Conservation (phyloP, 1,140 invertebrate genomes). For the Limonius californicus region DNA sequence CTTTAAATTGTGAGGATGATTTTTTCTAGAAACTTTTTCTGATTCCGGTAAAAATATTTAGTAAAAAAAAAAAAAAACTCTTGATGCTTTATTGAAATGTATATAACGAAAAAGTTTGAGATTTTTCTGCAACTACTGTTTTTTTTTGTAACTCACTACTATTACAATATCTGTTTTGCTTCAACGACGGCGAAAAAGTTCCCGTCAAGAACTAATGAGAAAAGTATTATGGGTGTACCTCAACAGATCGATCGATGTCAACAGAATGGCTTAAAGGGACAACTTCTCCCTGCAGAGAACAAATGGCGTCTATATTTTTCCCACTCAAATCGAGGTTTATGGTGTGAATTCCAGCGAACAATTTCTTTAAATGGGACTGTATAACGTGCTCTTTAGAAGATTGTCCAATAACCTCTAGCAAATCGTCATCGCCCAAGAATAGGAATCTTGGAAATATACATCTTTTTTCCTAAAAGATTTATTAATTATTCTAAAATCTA, state of each 20-base stretch:
- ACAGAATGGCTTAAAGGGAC: constrained; percentile 74
- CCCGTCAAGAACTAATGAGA: too few relatives aligned
- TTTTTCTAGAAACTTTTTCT: too few relatives aligned
- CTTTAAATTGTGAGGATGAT: too few relatives aligned
- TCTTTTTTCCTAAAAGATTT: constrained; percentile 83
- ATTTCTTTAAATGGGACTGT: constrained; percentile 89
- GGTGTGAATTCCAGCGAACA: constrained; percentile 86
- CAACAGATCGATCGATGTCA: constrained; percentile 74
- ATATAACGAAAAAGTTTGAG: not conserved
- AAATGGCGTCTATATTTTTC: constrained; percentile 68
- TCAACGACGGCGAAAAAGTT: too few relatives aligned
- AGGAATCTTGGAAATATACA: constrained; percentile 92
- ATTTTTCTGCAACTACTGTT: too few relatives aligned
- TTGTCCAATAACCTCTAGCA: constrained; percentile 89
- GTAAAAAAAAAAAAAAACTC: too few relatives aligned
- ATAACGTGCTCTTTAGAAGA: constrained; percentile 83
- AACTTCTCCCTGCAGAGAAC: constrained; percentile 79
- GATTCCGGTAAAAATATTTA: too few relatives aligned
- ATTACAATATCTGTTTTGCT: not conserved
- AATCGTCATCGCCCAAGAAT: constrained; percentile 95
- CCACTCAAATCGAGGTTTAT: constrained; percentile 63
- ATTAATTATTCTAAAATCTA: too few relatives aligned
- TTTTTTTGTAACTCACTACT: too few relatives aligned
- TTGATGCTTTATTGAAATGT: too few relatives aligned
- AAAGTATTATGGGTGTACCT: too few relatives aligned